phyloP scores from a whole-genome alignment of 2,113 vertebrate genomes.

The Dermatemys mawii region DNA sequence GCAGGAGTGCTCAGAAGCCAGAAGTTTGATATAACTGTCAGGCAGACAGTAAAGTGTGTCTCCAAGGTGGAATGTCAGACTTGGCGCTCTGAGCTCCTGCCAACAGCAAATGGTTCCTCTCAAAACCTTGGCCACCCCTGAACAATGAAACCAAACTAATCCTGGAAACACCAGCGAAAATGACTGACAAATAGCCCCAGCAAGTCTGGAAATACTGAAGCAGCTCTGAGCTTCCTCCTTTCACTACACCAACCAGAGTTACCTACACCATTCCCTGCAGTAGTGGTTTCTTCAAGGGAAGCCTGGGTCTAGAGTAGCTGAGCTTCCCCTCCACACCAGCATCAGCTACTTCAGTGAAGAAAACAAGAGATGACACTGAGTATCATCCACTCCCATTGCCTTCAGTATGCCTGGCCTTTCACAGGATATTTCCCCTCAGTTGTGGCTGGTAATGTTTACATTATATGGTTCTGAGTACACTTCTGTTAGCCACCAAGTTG shows the following conservation, averaged over 20 bases:
- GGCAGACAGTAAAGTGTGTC: constrained; percentile 26
- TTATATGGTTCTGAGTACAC: neutral
- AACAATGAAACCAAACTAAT: neutral
- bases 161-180: rapidly evolving
- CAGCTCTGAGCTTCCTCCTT: neutral
- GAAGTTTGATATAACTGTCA: constrained; percentile 30
- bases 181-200: neutral
- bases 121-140: neutral
- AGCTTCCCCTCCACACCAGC: neutral
- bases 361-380: neutral
- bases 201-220: rapidly evolving
- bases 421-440: neutral
- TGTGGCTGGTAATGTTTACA: neutral
- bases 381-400: neutral
- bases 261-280: neutral
- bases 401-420: neutral
- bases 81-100: constrained; percentile 14
- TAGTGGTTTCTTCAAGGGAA: neutral
- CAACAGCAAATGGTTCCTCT: neutral
- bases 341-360: neutral
- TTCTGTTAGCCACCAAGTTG: neutral
- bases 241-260: neutral
- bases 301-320: neutral
- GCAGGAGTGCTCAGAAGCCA: constrained; percentile 35
- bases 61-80: neutral